Evolutionary conservation across 2,113 vertebrate species (phyloP).

Genomic region (Aphyosemion australe): DNA sequence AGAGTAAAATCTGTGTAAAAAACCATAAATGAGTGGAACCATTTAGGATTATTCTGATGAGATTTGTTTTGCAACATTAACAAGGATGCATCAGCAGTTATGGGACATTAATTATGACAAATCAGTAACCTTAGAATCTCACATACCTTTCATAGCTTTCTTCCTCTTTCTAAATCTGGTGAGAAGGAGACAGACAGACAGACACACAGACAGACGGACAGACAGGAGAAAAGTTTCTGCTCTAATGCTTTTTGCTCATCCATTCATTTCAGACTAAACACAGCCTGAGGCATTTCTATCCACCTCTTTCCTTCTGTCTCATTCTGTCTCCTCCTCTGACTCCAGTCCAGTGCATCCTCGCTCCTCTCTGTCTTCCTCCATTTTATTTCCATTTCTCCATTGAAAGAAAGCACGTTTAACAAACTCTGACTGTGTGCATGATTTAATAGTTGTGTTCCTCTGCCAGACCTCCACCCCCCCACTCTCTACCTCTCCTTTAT

Average conservation of each 20-base stretch:
- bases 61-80: too few relatives aligned
- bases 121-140: too few relatives aligned
- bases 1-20: too few relatives aligned
- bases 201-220: constrained; percentile 11
- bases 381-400: constrained; percentile 27
- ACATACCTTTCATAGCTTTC: too few relatives aligned
- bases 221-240: constrained; percentile 64
- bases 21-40: too few relatives aligned
- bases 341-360: not conserved
- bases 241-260: constrained; percentile 78
- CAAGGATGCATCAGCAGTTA: too few relatives aligned
- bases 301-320: constrained; percentile 27
- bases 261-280: constrained; percentile 80
- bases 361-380: constrained; percentile 16
- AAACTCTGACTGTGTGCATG: constrained; percentile 49
- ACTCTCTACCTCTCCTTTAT: constrained; percentile 49
- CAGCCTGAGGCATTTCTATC: constrained; percentile 71
- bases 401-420: constrained; percentile 49
- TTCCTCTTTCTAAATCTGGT: too few relatives aligned
- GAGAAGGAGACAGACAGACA: not conserved
- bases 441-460: constrained; percentile 35
- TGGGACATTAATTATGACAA: too few relatives aligned
- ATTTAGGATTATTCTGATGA: too few relatives aligned
- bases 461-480: constrained; percentile 5
- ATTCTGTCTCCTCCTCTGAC: not conserved